These are phyloP conservation scores for Lamproptera curius DNA, from an alignment of 2,888 invertebrate genomes.

Conservation along the genomic window DNA sequence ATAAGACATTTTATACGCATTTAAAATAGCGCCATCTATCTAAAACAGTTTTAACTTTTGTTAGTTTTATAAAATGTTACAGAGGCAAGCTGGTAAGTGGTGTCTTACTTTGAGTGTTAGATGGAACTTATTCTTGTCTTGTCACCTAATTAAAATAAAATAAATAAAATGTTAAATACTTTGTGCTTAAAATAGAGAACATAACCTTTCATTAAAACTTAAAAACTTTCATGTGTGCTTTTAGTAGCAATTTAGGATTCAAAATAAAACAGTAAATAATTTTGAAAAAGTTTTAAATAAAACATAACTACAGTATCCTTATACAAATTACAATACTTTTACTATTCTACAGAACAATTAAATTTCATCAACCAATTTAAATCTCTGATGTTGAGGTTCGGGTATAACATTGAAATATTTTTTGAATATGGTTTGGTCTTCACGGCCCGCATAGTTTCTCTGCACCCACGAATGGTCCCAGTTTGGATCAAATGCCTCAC, in stretches of 20 bases:
- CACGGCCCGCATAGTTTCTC: constrained; percentile 80
- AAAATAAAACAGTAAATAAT: neutral
- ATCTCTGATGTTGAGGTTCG: constrained; percentile 85
- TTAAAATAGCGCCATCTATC: too few species aligned
- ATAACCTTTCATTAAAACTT: neutral
- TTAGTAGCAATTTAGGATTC: neutral
- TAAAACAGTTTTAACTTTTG: too few species aligned
- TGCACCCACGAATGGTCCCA: constrained; percentile 88
- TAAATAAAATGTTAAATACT: too few species aligned
- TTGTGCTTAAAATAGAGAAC: neutral
- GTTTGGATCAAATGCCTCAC: constrained; percentile 88
- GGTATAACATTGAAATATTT: constrained; percentile 92
- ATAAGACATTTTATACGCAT: too few species aligned
- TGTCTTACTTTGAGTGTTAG: too few species aligned
- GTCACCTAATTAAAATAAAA: too few species aligned
- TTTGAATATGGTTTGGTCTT: constrained; percentile 84
- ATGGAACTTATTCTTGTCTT: too few species aligned
- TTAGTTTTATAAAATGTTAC: too few species aligned
- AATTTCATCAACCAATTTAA: constrained; percentile 85
- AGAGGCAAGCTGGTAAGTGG: too few species aligned
- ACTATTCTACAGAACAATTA: constrained; percentile 41
- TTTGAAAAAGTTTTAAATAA: neutral
- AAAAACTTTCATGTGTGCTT: too few species aligned
- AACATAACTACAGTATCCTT: constrained; percentile 1
- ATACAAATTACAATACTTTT: neutral